Conservation (phyloP, 2,888 invertebrate species). For the Lapara coniferarum region DNA sequence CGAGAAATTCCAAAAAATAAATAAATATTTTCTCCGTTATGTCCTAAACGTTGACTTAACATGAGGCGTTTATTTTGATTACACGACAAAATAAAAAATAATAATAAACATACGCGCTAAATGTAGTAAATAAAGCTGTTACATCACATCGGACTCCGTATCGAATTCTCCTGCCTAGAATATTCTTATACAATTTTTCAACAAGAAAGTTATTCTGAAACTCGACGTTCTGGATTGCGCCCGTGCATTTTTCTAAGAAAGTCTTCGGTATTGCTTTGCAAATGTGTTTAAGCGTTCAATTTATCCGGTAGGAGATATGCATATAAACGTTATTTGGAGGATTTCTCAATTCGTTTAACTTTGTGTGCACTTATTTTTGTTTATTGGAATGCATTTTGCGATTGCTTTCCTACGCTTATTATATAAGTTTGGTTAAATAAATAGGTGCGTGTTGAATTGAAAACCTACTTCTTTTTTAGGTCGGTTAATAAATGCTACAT, state of each 20-base stretch:
- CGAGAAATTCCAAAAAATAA: background rate
- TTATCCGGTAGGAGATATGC: conserved; percentile 8
- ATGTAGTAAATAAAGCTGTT: background rate
- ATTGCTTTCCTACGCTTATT: background rate
- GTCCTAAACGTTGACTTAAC: background rate
- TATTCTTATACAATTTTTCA: conserved; percentile 1
- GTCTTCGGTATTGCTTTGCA: background rate
- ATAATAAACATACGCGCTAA: background rate
- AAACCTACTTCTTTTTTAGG: no score
- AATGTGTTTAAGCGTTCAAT: conserved; percentile 6
- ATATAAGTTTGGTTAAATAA: no score
- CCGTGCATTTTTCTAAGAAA: conserved; percentile 2
- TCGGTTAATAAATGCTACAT: no score
- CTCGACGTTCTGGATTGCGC: background rate
- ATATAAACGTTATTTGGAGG: conserved; percentile 10
- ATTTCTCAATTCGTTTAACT: background rate
- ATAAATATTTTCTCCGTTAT: background rate
- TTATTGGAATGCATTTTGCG: background rate
- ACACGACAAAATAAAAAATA: background rate
- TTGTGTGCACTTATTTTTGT: background rate
- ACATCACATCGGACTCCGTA: background rate
- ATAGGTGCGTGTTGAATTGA: no score
- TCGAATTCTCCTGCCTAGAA: background rate
- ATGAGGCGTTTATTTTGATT: no score
- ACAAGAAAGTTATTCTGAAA: background rate